Conservation (phyloP, 2,113 vertebrate genomes). For the Meriones unguiculatus region DNA sequence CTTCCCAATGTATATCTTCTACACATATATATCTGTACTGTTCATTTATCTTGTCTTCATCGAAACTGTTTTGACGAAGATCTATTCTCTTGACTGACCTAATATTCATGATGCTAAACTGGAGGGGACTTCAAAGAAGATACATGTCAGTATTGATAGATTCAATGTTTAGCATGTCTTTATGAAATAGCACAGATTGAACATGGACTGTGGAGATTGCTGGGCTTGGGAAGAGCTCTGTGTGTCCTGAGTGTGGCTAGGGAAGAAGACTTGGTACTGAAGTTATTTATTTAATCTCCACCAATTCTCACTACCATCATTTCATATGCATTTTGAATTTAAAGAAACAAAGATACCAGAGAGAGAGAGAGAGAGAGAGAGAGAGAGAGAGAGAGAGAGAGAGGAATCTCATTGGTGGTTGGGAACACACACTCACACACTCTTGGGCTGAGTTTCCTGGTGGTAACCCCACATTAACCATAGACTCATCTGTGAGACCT, state of each 20-base stretch:
- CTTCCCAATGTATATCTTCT: background rate
- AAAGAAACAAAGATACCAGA: background rate
- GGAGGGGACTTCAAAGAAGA: background rate
- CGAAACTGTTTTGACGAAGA: background rate
- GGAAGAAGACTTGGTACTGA: background rate
- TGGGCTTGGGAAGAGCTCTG: background rate
- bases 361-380: background rate
- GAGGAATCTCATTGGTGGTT: background rate
- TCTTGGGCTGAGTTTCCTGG: background rate
- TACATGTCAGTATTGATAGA: background rate
- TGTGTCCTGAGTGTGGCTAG: background rate
- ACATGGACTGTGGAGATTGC: background rate
- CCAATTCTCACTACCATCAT: background rate
- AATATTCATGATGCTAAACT: background rate
- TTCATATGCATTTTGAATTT: background rate
- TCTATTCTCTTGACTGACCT: background rate
- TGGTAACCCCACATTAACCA: background rate
- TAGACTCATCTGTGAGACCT: background rate
- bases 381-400: background rate
- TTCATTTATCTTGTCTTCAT: constrained; percentile 23
- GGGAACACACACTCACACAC: background rate
- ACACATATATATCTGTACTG: background rate
- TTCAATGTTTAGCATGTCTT: background rate
- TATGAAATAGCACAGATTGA: background rate
- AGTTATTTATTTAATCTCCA: background rate